These are phyloP conservation scores for Agonum fuliginosum DNA, from an alignment of 2,888 invertebrate species.

Conservation along the genomic window DNA sequence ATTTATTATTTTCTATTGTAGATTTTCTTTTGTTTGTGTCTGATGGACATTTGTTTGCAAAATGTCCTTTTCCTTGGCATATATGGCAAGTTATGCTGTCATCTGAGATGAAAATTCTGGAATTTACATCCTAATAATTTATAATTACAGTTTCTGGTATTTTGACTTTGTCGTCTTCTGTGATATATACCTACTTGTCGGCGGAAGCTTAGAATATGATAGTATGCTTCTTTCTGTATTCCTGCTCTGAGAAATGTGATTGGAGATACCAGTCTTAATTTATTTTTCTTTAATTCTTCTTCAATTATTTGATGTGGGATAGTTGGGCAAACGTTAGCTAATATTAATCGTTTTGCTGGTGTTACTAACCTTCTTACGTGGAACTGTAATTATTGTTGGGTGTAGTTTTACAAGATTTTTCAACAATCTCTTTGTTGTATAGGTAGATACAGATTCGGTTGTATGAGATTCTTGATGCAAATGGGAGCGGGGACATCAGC, in stretches of 20 bases:
- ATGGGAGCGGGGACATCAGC: too few species aligned
- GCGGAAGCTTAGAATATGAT: constrained; percentile 59
- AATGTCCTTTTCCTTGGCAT: constrained; percentile 27
- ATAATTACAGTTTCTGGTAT: constrained; percentile 60
- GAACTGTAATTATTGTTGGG: constrained; percentile 8
- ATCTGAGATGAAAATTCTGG: constrained; percentile 37
- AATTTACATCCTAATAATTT: too few species aligned
- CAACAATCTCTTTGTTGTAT: constrained; percentile 34
- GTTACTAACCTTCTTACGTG: not conserved
- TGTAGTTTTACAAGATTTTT: constrained; percentile 48
- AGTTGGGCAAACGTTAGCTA: constrained; percentile 25
- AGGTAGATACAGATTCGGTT: constrained; percentile 60
- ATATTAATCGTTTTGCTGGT: constrained; percentile 24
- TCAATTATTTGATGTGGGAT: constrained; percentile 32
- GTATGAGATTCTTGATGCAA: constrained; percentile 58
- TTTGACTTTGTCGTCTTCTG: constrained; percentile 53
- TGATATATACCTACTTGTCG: constrained; percentile 46
- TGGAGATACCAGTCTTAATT: constrained; percentile 33
- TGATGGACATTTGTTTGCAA: constrained; percentile 7
- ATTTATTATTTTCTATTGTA: not conserved
- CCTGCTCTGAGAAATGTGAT: constrained; percentile 46
- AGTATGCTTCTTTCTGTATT: constrained; percentile 33
- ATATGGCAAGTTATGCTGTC: constrained; percentile 7
- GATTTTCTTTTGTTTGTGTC: not conserved
- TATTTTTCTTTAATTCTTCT: not conserved